Base-by-base conservation (phyloP, 2,113 vertebrate species). In the Dendropsophus ebraccatus region DNA sequence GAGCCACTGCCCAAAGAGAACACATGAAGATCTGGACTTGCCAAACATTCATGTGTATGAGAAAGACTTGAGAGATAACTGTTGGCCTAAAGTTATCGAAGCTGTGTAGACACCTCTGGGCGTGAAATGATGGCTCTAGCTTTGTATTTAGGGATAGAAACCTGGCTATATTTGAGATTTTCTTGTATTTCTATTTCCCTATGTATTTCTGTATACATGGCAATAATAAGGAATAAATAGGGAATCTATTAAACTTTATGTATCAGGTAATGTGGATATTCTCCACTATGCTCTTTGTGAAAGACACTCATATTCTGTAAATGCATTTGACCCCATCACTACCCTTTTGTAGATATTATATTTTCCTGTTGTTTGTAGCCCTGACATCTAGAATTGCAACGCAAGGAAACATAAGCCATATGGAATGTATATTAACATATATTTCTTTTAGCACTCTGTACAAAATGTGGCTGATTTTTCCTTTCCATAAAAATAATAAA, bases 401-500 rank as follows among this genome's bases (percentile, higher is more conserved):
- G 23, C 70, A 73, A 45, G 70, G 70, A 73, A 73, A 73, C 37
- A 45, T 13, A 73, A 73, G 70, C 70, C 70, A 73, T 23, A 73
- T 73, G 37, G 37, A 73, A 73, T 73, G 37, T 45, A 45, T 73
- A 41, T 72, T 72, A 72, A 41, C 69, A 72, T 72, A 73, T 73
- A 73, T 73, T 73, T 73, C 70, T 73, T 73, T 73, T 73, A 45
- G 70, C 70, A 73, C 70, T 45, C 37, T 45, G 35, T 45, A 73
- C 37, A 73, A 73, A 45, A n/a, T 8, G 70, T 73, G 70, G 70
- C 37, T n/a, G 9, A 73, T 41, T 74, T 74, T 74, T 25, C 72
- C 23, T 49, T 74, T 74, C 41, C 12, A 25, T 74, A 41, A 35
- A 80, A 60, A 23, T 62, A 80, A 80, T 19, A 79, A 37, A 56